Conservation (phyloP, 2,113 vertebrate species). For the Sardina pilchardus region DNA sequence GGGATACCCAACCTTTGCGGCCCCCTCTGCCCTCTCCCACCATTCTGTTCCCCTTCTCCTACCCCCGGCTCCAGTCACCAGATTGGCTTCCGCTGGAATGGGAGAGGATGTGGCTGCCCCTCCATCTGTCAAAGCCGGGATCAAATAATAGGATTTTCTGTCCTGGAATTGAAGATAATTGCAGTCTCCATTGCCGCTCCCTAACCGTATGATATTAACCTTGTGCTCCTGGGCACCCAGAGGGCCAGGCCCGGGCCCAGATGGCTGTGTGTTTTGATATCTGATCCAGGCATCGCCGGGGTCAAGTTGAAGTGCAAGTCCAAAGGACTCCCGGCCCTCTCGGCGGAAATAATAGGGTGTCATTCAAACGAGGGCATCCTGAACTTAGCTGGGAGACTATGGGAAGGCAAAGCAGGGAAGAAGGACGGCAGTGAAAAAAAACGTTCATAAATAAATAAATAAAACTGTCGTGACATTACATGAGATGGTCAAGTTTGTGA, state of each 20-base stretch:
- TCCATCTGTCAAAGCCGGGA: constrained; percentile 79
- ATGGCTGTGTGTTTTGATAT: constrained; percentile 81
- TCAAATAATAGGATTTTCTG: constrained; percentile 79
- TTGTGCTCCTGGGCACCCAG: constrained; percentile 69
- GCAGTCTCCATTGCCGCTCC: constrained; percentile 75
- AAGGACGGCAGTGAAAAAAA: background rate
- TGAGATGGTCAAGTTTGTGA: constrained; percentile 40
- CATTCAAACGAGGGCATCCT: constrained; percentile 65
- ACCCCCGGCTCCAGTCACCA: constrained; percentile 56
- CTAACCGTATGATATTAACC: constrained; percentile 80
- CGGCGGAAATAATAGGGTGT: constrained; percentile 62
- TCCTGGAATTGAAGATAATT: constrained; percentile 82
- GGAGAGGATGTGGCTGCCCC: constrained; percentile 67
- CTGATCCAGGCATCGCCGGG: constrained; percentile 67
- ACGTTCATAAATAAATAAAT: background rate
- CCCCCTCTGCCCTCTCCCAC: constrained; percentile 61
- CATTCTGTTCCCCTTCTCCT: constrained; percentile 58
- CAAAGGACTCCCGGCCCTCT: constrained; percentile 63
- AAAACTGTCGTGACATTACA: constrained; percentile 14
- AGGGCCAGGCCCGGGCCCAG: constrained; percentile 74
- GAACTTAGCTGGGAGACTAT: constrained; percentile 46
- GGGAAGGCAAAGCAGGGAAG: background rate
- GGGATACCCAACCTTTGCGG: constrained; percentile 47
- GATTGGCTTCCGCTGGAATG: constrained; percentile 75
- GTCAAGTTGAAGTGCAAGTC: constrained; percentile 85